phyloP scores from a whole-genome alignment of 53 echinoderm and acorn worm species.

The Arbacia lixula region DNA sequence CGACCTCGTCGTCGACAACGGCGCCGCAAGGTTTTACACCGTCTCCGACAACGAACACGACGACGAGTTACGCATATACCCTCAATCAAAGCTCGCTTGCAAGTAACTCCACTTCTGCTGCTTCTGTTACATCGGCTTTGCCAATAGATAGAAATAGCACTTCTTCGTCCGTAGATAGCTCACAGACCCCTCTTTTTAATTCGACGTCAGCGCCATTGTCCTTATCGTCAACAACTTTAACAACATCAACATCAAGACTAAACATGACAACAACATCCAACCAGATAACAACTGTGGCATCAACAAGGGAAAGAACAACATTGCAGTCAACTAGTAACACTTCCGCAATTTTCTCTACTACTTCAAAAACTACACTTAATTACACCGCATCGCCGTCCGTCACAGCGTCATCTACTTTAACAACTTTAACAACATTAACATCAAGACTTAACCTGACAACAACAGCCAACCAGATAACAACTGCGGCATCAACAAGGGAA shows the following conservation, averaged over 20 bases:
- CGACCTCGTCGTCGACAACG: no score
- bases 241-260: background rate
- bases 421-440: background rate
- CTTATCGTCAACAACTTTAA: background rate
- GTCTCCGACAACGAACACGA: no score
- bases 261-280: background rate
- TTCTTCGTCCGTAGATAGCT: no score
- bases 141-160: no score
- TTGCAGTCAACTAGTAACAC: background rate
- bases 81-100: no score
- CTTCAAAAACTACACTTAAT: background rate
- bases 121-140: no score
- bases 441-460: background rate
- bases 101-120: no score
- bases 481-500: background rate
- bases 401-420: constrained; percentile 1
- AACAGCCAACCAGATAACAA: background rate
- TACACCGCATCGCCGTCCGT: background rate
- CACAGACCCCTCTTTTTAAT: no score
- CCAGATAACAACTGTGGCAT: background rate
- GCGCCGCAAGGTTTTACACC: no score
- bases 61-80: no score
- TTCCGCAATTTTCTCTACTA: background rate
- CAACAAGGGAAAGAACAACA: background rate
- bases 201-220: no score